Conservation (phyloP, 2,113 vertebrate genomes). For the Megaceryle maxima region DNA sequence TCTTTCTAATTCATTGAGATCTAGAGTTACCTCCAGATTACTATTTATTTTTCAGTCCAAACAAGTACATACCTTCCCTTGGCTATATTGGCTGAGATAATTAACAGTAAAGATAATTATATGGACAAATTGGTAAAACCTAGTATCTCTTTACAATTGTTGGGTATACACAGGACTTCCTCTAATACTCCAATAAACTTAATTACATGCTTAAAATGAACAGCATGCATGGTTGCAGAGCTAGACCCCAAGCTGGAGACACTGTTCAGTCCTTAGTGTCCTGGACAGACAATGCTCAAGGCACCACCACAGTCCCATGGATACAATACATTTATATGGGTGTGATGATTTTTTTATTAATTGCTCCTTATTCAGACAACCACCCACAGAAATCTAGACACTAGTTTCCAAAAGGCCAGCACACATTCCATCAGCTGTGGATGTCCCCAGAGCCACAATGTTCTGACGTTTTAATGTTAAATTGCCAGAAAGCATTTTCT, state of each 20-base stretch:
- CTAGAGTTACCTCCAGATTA: background rate
- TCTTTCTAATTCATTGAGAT: background rate
- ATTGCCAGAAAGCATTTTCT: background rate
- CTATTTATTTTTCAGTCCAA: background rate
- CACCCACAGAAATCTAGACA: background rate
- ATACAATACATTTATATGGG: background rate
- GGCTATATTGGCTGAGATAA: background rate
- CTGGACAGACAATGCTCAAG: background rate
- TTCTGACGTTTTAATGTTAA: background rate
- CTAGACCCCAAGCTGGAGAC: background rate
- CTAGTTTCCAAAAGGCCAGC: accelerated
- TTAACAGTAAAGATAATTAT: background rate
- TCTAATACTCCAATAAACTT: background rate
- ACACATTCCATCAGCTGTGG: background rate
- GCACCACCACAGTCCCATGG: background rate
- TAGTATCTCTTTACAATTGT: background rate
- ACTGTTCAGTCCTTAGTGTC: background rate
- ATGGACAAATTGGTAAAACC: background rate
- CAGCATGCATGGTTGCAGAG: background rate
- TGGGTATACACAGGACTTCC: background rate
- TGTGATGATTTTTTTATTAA: background rate
- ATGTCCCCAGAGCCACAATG: background rate
- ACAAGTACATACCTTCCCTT: background rate
- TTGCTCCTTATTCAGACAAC: background rate
- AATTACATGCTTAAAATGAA: accelerated